Conservation (phyloP, 2,888 invertebrate genomes). For the Ariolimax columbianus region DNA sequence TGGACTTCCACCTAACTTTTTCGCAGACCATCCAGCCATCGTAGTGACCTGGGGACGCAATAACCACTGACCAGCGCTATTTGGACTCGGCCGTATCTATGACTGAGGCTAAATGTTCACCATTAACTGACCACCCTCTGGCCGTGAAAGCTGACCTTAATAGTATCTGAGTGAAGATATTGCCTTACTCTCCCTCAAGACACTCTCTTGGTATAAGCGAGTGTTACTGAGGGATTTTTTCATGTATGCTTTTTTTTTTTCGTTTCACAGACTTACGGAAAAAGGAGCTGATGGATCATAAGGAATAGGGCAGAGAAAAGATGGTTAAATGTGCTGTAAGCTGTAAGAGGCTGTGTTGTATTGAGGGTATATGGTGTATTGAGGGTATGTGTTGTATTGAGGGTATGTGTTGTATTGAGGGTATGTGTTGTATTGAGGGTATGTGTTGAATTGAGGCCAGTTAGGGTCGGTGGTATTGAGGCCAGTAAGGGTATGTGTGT, state of each 20-base stretch:
- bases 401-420: too few relatives aligned
- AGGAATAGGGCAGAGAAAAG: too few relatives aligned
- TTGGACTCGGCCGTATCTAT: conserved; percentile 32
- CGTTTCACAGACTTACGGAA: neutral
- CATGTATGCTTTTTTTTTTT: neutral
- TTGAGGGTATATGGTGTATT: too few relatives aligned
- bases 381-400: too few relatives aligned
- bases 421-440: too few relatives aligned
- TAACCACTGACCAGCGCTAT: conserved; percentile 35
- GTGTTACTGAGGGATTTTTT: neutral
- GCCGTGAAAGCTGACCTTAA: conserved; percentile 37
- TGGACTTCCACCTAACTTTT: neutral
- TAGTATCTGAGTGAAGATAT: conserved; percentile 27
- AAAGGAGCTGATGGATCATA: neutral
- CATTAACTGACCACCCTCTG: conserved; percentile 38
- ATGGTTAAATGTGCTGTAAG: too few relatives aligned
- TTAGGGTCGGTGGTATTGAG: too few relatives aligned
- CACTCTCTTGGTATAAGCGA: neutral
- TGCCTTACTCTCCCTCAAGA: conserved; percentile 22
- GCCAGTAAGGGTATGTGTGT: too few relatives aligned
- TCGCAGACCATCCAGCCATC: neutral
- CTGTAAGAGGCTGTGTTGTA: too few relatives aligned
- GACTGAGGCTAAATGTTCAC: conserved; percentile 46
- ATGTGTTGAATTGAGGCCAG: too few relatives aligned
- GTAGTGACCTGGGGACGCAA: conserved; percentile 42